A percentile compares a stretch with the other conserved stretches of the same genome.
These are phyloP conservation scores for Pao palembangensis DNA, from an alignment of 2,113 vertebrate species.

Conservation along the genomic window DNA sequence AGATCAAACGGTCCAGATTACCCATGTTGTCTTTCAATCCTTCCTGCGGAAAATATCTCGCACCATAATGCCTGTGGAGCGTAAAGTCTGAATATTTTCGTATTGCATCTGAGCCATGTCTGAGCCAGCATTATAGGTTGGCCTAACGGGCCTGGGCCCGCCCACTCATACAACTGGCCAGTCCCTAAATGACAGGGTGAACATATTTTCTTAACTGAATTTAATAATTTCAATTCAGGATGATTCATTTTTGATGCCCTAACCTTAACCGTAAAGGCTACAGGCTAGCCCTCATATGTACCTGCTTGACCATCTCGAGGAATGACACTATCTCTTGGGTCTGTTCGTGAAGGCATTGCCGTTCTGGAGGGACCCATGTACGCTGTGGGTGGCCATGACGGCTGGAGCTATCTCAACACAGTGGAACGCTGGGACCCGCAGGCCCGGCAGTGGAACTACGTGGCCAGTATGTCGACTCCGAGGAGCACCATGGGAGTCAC, in stretches of 20 bases:
- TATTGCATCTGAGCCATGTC: background rate
- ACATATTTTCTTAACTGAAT: background rate
- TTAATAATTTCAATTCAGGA: too few species aligned
- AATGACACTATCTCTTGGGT: background rate
- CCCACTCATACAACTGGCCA: too few species aligned
- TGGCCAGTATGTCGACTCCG: slow-evolving; percentile 96
- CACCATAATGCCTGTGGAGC: slow-evolving; percentile 39
- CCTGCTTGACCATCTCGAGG: too few species aligned
- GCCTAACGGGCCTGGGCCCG: too few species aligned
- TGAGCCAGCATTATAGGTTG: too few species aligned
- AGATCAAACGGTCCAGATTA: slow-evolving; percentile 59
- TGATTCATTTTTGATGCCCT: too few species aligned
- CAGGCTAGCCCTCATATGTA: too few species aligned
- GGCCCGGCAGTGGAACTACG: slow-evolving; percentile 95
- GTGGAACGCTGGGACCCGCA: slow-evolving; percentile 98
- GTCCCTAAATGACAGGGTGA: background rate
- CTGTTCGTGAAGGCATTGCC: slow-evolving; percentile 80
- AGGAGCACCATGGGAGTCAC: slow-evolving; percentile 94
- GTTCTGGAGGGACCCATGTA: slow-evolving; percentile 99
- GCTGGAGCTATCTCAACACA: slow-evolving; percentile 97
- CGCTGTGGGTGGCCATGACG: slow-evolving; percentile 94
- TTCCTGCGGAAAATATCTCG: slow-evolving; percentile 45
- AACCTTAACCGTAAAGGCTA: too few species aligned
- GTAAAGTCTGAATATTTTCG: slow-evolving; percentile 46
- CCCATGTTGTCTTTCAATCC: slow-evolving; percentile 53